Evolutionary conservation across 2,888 invertebrate species (phyloP), one percentile per base, ranked within the genome.

Genomic region (Diarsia rubi): DNA sequence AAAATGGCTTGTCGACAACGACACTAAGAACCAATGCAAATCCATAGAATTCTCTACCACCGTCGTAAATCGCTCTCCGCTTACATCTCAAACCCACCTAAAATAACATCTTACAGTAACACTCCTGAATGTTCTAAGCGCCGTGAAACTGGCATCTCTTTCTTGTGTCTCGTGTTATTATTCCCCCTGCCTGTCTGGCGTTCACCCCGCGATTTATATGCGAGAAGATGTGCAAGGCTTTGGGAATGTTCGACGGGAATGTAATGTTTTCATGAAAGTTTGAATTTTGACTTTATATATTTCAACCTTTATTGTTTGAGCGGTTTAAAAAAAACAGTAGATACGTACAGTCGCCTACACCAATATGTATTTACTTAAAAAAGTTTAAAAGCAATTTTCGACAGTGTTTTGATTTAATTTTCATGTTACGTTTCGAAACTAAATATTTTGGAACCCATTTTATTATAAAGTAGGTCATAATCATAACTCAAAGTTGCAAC

Each of bases 131-230:
- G 87, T 82, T 83, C 81, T 78, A 82, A 88, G 87, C 70, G 81
- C 88, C 83, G 85, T 87, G 82, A 86, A 87, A 87, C 88, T 75
- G 85, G 52, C 81, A 83, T 86, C 89, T 90, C 89, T 90, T 90
- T 91, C 89, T 86, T 86, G 83, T 82, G 79, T 77, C 24, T 31
- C 65, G 37, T 74, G 73, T 73, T 77, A 81, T 76, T 75, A 62
- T 75, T 54, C 64, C 52, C 45, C 57, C 65, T 64, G 49, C 45
- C 66, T 70, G 57, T 37, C 71, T 70, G 60, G 31, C 73, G 76
- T 76, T 67, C 79, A 75, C 63, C 21, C 42, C 47, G 31, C 70
- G 77, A 80, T 80, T 83, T 83, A 80, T 82, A 44, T 37, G 63
- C 73, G 80, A 68, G 69, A 77, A 80, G 49, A 37, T 24, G 16